Evolutionary conservation across 2,113 vertebrate species (phyloP), one percentile per base, ranked within the genome.

Genomic region (Myodes glareolus): DNA sequence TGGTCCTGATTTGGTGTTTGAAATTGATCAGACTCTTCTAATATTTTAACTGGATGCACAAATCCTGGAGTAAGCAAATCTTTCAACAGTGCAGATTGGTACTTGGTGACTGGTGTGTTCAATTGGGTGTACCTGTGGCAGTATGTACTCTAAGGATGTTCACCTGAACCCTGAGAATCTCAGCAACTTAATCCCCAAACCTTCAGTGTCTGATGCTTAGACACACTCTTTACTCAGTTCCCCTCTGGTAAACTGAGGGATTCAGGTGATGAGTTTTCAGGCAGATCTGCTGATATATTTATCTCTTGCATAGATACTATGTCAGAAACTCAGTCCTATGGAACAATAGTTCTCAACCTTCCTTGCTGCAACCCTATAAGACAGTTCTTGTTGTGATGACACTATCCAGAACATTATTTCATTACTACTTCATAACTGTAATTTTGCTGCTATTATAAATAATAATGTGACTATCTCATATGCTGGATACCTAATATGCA

Each of bases 231-330:
- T 88, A 96, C 42, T 86, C 85, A 88, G 11, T 55, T 52, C 50
- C 82, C 70, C n/a, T 33, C 81, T 94, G 42, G 61, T 78, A n/a
- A 86, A 95, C 16, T 87, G 77, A 67, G 17, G 39, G 27, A 94
- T 94, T 39, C 67, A 45, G n/a, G 76, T 36, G 52, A 21, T 88
- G 88, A 81, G 19, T 29, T 42, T 42, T 31, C 39, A 63, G 65
- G 91, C 50, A 86, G 88, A 76, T 88, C 80, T 68, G 45, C 85
- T 86, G 50, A 67, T 76, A 58, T 19, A 70, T 92, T 95, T 91
- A 36, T 82, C 65, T 73, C 25, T 77, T 84, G 73, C 45, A 94
- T 85, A 70, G 73, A 84, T 65, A n/a, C 27, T 36, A 55, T 67
- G 70, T 92, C 65, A 94, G 58, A 92, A 85, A 63, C 42, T 80